phyloP scores from a whole-genome alignment of 2,797 vertebrate species.

The Microctenopoma steveboyesi region DNA sequence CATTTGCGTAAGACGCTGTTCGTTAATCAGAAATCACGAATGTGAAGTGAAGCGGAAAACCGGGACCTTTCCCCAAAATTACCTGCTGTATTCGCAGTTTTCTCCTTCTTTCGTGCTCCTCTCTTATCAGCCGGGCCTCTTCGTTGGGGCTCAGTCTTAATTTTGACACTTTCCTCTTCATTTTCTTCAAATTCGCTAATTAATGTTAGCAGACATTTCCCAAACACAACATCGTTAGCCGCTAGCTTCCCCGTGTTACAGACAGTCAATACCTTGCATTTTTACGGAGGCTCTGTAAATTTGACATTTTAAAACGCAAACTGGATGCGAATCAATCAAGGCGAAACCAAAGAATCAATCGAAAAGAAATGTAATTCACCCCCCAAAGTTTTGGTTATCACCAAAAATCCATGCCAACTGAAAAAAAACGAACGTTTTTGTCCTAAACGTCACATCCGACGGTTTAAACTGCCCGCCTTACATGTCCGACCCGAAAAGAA shows the following conservation, averaged over 20 bases:
- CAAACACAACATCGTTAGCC: conserved; percentile 5
- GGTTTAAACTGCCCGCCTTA: conserved; percentile 74
- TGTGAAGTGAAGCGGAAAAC: neutral
- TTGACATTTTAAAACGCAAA: neutral
- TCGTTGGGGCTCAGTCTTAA: conserved; percentile 93
- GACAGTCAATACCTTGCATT: fast-evolving
- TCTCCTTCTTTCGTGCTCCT: conserved; percentile 91
- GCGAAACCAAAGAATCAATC: fast-evolving
- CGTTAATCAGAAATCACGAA: neutral
- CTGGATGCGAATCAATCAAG: fast-evolving
- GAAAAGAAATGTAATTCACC: fast-evolving
- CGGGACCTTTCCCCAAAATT: neutral
- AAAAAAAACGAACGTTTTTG: conserved; percentile 1
- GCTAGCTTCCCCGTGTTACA: conserved; percentile 5
- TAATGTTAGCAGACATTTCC: conserved; percentile 3
- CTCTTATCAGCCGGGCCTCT: conserved; percentile 88
- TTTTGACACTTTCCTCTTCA: conserved; percentile 86
- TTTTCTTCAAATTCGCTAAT: conserved; percentile 50
- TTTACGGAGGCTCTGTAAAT: neutral
- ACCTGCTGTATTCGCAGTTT: conserved; percentile 94
- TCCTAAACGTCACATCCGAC: conserved; percentile 71
- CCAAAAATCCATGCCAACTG: conserved; percentile 31
- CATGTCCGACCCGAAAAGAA: neutral
- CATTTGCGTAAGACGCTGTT: too few relatives aligned
- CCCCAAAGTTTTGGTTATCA: conserved; percentile 3